Base-by-base conservation (phyloP, 2,113 vertebrate genomes). In the Chlamydotis undulata region DNA sequence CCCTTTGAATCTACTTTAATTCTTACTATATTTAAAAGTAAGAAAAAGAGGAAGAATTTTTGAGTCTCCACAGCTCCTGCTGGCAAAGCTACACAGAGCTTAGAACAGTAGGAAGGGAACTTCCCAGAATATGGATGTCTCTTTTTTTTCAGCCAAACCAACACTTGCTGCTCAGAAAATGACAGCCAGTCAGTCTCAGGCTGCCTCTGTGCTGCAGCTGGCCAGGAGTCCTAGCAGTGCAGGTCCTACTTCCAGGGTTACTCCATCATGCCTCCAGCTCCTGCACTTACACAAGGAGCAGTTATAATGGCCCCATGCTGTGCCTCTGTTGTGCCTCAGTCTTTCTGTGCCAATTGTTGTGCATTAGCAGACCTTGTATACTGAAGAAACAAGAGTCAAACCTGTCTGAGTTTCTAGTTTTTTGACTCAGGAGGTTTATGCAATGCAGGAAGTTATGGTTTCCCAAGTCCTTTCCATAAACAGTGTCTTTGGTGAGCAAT, bases 391-490 rank as follows among this genome's bases (percentile, higher is more conserved):
- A n/a, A 25, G 59, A 94, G 88, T 57, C 93, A 94, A 95, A 89
- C 35, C 69, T 84, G 47, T 70, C 90, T 83, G 61, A 39, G 53
- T 65, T 96, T 90, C 93, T 52, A 63, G 35, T 29, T 67, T 94
- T 92, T 68, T 79, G 45, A 90, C 50, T 95, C 49, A 78, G 45
- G 79, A 96, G 94, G 90, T 87, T 95, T 84, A 95, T 74, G 80
- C 78, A 94, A 86, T 68, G 83, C 80, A 87, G 89, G 88, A 97
- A 94, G 65, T 87, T 88, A 94, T 24, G 60, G 61, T 81, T 95
- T 93, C 80, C 77, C 83, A 93, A 93, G 90, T 75, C 68, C 37
- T 75, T 93, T 92, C 95, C 88, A 95, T 84, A 93, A 96, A 87
- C 87, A 90, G 65, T 39, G 29, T 26, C 28, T 95, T 82, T 77